Evolutionary conservation across 2,113 vertebrate genomes (phyloP), one percentile per base, ranked within the genome.

Genomic region (Oriolus oriolus): DNA sequence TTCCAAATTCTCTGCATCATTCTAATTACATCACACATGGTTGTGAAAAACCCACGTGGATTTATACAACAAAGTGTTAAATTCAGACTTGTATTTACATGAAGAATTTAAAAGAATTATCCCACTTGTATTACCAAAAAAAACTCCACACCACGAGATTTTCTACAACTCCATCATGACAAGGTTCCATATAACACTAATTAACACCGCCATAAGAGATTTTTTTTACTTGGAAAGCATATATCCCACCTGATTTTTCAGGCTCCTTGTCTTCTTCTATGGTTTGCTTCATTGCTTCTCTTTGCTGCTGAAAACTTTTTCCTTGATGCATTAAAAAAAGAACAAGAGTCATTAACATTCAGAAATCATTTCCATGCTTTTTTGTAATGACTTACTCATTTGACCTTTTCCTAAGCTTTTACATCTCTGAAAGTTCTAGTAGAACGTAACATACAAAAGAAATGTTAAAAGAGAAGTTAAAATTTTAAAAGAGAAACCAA

Each of bases 281-380:
- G 9, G 98, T 99, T 98, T 98, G 99, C 94, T 99, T 99, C 98
- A 99, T 98, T 90, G 99, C 98, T 98, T 99, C 99, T 95, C 99
- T 98, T 96, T 99, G 99, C 65, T 99, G 99, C 95, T 99, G 99
- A 97, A 99, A 99, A 91, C 98, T 98, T 98, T 99, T 99, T 63
- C 99, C 99, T 99, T 96, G 89, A 88, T 41, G 60, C 42, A 64
- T 65, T 74, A 8, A 68, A 50, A 60, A 70, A 74, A 50, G 30
- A 27, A 83, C 9, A 81, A 90, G 83, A 90, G 45, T n/a, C 87
- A 47, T 96, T 95, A 95, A 77, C 39, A 89, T 52, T 69, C 41
- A 86, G 35, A 82, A 89, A 66, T 15, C 7, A 81, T 63, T 86
- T 47, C 22, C 18, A 47, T 22, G 42, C 7, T 27, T 76, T 76